Evolutionary conservation across 2,888 invertebrate species (phyloP).

Genomic region (Hofmannophila pseudospretella): DNA sequence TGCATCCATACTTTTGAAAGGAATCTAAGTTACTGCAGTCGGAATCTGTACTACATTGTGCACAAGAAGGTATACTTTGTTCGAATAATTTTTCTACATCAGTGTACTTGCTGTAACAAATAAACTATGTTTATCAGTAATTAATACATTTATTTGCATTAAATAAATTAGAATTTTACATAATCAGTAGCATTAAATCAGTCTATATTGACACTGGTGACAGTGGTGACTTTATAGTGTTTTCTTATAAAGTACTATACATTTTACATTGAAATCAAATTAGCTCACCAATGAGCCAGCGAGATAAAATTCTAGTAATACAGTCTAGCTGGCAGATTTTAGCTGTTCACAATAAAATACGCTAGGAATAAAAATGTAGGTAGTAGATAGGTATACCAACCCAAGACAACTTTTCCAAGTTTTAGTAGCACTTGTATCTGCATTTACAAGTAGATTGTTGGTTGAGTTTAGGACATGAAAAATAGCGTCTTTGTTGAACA

Average conservation of each 20-base stretch:
- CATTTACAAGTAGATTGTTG: slow-evolving; percentile 28
- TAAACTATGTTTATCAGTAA: neutral
- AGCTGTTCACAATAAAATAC: no score
- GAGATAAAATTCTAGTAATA: no score
- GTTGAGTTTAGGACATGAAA: slow-evolving; percentile 32
- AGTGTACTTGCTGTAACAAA: slow-evolving; percentile 39
- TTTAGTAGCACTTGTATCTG: slow-evolving; percentile 28
- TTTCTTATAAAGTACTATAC: no score
- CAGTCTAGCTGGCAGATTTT: no score
- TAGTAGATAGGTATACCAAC: slow-evolving; percentile 37
- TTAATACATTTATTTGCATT: neutral
- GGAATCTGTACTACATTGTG: slow-evolving; percentile 25
- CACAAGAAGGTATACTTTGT: slow-evolving; percentile 34
- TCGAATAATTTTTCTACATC: slow-evolving; percentile 42
- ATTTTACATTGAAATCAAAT: no score
- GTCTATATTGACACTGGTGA: neutral
- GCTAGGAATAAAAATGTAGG: no score
- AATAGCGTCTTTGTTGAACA: slow-evolving; percentile 24
- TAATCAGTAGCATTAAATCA: neutral
- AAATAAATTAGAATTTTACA: neutral
- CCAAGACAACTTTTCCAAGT: slow-evolving; percentile 47
- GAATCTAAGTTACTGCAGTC: slow-evolving; percentile 21
- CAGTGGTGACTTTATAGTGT: no score
- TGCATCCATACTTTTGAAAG: slow-evolving; percentile 36
- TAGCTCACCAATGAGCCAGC: no score